phyloP scores from a whole-genome alignment of 2,888 invertebrate species.

The Amiota minor region DNA sequence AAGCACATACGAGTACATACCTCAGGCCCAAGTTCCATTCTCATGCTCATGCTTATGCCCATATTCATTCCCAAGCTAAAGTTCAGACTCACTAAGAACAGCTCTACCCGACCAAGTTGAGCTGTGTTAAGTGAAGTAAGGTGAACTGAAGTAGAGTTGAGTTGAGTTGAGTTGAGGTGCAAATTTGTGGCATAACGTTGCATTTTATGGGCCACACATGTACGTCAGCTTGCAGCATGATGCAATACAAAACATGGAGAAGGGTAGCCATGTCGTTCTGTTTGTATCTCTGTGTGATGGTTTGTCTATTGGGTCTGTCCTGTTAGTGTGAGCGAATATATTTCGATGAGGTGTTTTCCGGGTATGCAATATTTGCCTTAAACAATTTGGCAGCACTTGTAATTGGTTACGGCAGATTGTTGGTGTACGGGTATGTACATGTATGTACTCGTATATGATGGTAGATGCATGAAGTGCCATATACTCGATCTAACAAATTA shows the following conservation, averaged over 20 bases:
- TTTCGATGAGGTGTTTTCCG: slow-evolving; percentile 15
- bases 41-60: too few relatives aligned
- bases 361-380: slow-evolving; percentile 4
- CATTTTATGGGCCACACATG: slow-evolving; percentile 10
- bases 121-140: neutral
- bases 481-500: slow-evolving; percentile 48
- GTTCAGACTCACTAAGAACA: too few relatives aligned
- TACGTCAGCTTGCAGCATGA: neutral
- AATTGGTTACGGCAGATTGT: neutral
- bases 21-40: too few relatives aligned
- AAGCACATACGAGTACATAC: too few relatives aligned
- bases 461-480: slow-evolving; percentile 10
- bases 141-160: neutral
- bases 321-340: neutral
- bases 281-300: too few relatives aligned
- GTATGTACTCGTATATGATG: neutral
- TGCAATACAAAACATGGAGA: neutral
- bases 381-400: slow-evolving; percentile 17
- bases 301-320: slow-evolving; percentile 7
- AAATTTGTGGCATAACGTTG: slow-evolving; percentile 20
- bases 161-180: slow-evolving; percentile 25
- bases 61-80: too few relatives aligned
- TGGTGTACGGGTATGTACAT: slow-evolving; percentile 29
- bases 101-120: neutral
- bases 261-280: too few relatives aligned